A percentile compares a stretch with the other conserved stretches of the same genome.
Conservation (phyloP, 2,113 vertebrate species). For the Plotosus lineatus region DNA sequence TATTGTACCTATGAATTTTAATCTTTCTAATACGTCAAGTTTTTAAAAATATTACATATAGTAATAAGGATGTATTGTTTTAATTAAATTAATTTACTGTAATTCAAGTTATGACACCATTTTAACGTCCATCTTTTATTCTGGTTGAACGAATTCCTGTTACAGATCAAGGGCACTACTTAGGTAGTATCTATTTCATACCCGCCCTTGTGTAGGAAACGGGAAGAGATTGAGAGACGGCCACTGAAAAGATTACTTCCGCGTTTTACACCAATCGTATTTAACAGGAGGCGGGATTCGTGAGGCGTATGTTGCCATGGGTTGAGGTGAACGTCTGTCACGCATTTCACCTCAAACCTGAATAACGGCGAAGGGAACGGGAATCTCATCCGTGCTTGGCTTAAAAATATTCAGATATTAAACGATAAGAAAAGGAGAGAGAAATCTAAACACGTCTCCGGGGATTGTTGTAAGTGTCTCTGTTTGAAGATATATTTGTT, state of each 20-base stretch:
- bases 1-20: no score
- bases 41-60: no score
- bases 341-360: slow-evolving; percentile 15
- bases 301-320: slow-evolving; percentile 53
- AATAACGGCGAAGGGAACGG: slow-evolving; percentile 66
- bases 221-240: not conserved
- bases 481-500: not conserved
- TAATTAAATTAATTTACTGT: not conserved
- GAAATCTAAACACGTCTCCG: not conserved
- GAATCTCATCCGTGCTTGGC: slow-evolving; percentile 38
- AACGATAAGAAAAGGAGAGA: not conserved
- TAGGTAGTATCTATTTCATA: not conserved
- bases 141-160: not conserved
- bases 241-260: slow-evolving; percentile 51
- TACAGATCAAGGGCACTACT: not conserved
- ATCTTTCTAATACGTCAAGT: no score
- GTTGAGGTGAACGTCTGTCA: slow-evolving; percentile 26
- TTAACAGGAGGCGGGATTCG: slow-evolving; percentile 36
- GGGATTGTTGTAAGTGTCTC: not conserved
- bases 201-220: not conserved
- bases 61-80: not conserved
- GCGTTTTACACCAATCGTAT: slow-evolving; percentile 54
- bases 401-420: not conserved
- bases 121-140: not conserved
- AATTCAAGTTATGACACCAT: not conserved